These are phyloP conservation scores for Crenuchus spilurus DNA, from an alignment of 2,797 vertebrate species.

Conservation along the genomic window DNA sequence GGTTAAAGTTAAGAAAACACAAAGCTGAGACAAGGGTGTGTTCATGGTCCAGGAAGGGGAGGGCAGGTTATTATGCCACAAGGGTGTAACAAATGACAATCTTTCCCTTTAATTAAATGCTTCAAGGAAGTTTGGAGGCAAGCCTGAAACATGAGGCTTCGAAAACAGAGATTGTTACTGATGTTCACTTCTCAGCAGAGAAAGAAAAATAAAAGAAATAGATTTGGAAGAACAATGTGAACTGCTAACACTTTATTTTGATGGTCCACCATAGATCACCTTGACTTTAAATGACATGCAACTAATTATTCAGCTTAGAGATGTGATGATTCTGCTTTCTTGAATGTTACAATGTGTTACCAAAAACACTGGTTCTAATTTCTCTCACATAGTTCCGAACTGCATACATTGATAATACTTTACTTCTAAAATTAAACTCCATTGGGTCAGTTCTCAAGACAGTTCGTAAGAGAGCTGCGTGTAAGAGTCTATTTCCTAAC, in stretches of 20 bases:
- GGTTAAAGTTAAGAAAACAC: conserved; percentile 52
- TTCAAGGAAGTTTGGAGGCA: conserved; percentile 7
- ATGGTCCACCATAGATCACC: background rate
- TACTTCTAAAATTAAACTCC: too few species aligned
- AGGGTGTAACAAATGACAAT: conserved; percentile 44
- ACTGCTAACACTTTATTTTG: background rate
- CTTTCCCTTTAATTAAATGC: conserved; percentile 41
- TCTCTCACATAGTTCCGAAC: too few species aligned
- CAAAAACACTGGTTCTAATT: too few species aligned
- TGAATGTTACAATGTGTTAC: too few species aligned
- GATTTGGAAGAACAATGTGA: background rate
- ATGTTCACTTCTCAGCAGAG: conserved; percentile 1
- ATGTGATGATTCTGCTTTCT: too few species aligned
- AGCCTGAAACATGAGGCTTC: conserved; percentile 36
- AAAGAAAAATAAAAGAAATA: conserved; percentile 14
- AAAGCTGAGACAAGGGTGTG: conserved; percentile 32
- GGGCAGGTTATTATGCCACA: conserved; percentile 40
- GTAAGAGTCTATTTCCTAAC: background rate
- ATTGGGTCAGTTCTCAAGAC: too few species aligned
- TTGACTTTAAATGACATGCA: too few species aligned
- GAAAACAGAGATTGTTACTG: conserved; percentile 19
- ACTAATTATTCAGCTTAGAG: too few species aligned
- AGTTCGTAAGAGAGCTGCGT: too few species aligned
- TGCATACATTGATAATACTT: too few species aligned
- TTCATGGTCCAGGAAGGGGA: conserved; percentile 28